A percentile compares a stretch with the other conserved stretches of the same genome.
phyloP scores from a whole-genome alignment of 1,140 invertebrate species.

The Coenobita brevimanus region DNA sequence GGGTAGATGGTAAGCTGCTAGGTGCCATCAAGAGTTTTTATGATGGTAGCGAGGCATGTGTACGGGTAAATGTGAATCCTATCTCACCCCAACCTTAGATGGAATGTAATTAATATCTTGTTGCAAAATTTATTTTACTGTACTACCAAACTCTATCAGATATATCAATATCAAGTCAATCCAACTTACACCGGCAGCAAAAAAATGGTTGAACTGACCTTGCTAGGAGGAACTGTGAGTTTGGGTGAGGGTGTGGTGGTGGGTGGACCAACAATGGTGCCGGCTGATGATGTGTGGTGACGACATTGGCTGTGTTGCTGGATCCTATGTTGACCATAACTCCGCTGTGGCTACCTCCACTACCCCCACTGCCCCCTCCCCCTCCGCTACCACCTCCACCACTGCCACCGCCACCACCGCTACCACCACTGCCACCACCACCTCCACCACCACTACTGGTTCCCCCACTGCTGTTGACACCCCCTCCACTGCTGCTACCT shows the following conservation, averaged over 20 bases:
- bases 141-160: too few relatives aligned
- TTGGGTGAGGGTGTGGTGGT: too few relatives aligned
- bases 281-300: slow-evolving; percentile 51
- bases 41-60: too few relatives aligned
- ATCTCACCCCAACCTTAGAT: too few relatives aligned
- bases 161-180: too few relatives aligned
- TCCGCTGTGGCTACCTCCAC: slow-evolving; percentile 41
- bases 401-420: slow-evolving; percentile 15
- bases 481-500: slow-evolving; percentile 38
- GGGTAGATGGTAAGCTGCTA: too few relatives aligned
- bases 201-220: slow-evolving; percentile 38
- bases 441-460: slow-evolving; percentile 2
- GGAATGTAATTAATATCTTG: too few relatives aligned
- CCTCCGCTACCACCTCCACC: neutral
- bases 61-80: too few relatives aligned
- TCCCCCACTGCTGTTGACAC: slow-evolving; percentile 21
- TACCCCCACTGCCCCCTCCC: slow-evolving; percentile 17
- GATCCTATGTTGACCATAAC: slow-evolving; percentile 54
- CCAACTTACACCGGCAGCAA: too few relatives aligned
- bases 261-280: slow-evolving; percentile 46
- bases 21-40: too few relatives aligned
- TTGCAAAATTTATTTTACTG: too few relatives aligned
- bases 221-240: slow-evolving; percentile 56
- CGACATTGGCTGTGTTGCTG: slow-evolving; percentile 51
- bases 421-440: slow-evolving; percentile 7